Evolutionary conservation across 1,140 invertebrate species (phyloP), one percentile per base, ranked within the genome.

Genomic region (Rhynchophorus ferrugineus): DNA sequence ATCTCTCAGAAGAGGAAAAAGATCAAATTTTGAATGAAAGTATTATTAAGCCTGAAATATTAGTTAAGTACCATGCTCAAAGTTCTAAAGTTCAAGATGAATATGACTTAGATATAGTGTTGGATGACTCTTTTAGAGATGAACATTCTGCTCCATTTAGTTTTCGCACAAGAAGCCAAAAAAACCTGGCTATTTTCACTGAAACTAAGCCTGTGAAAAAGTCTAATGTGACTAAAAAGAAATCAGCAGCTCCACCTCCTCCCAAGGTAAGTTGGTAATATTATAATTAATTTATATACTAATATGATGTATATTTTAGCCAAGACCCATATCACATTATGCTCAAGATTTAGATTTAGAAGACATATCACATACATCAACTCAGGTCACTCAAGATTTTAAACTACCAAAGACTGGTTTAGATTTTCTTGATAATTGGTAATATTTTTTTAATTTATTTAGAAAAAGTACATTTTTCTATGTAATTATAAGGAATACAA

Each of bases 121-220:
- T 75, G 22, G 76, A 78, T 60, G 76, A 77, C 36, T 71, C 71
- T 13, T 87, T 82, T 72, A 71, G 78, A 56, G 84, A 88, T 66
- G 85, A 88, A 64, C 83, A 87, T 64, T 87, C 84, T 0, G 83
- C 79, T 29, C 84, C 85, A 14, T 90, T 89, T 70, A 78, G 83
- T 1, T 88, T 85, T 70, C 82, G 84, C 69, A 87, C 85, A 0
- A 78, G 79, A 61, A 88, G 85, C 20, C 86, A 89, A 65, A 75
- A 86, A 57, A 82, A 87, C 70, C 66, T 87, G 1, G 80, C 74
- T 55, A 63, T 80, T 34, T 69, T 75, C 47, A 62, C 65, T 44
- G 60, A 65, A 6, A 11, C 38, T 55, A 59, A 3, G 50, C 67
- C 20, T 61, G 61, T 9, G 68, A 57, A 34, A 48, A 47, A 17